Evolutionary conservation across 2,888 invertebrate genomes (phyloP).

Genomic region (Adelphocoris suturalis): DNA sequence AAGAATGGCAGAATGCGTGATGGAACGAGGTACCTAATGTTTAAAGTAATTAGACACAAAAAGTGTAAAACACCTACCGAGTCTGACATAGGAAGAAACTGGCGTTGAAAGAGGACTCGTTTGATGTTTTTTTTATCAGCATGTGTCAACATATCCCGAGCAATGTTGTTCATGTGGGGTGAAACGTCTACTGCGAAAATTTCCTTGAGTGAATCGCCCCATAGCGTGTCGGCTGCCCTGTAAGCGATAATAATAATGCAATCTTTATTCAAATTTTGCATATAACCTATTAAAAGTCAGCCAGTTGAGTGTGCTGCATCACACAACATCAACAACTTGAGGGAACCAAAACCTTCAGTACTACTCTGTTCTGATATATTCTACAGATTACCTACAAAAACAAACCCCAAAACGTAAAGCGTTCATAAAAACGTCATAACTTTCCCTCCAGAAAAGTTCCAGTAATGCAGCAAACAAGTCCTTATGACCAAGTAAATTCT

Average conservation of each 20-base stretch:
- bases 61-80: slow-evolving; percentile 76
- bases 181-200: slow-evolving; percentile 93
- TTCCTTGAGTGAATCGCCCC: slow-evolving; percentile 87
- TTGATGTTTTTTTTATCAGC: slow-evolving; percentile 3
- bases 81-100: slow-evolving; percentile 86
- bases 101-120: slow-evolving; percentile 79
- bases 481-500: too few species aligned
- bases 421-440: too few species aligned
- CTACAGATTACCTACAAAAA: too few species aligned
- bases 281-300: not conserved
- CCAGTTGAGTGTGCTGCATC: not conserved
- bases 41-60: too few species aligned
- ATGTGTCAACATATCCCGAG: slow-evolving; percentile 79
- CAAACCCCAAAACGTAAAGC: too few species aligned
- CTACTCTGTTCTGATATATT: too few species aligned
- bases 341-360: too few species aligned
- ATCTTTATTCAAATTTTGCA: not conserved
- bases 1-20: too few species aligned
- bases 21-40: too few species aligned
- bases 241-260: not conserved
- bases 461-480: too few species aligned
- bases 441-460: too few species aligned
- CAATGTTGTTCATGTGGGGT: slow-evolving; percentile 89
- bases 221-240: slow-evolving; percentile 87
- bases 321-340: too few species aligned